Evolutionary conservation across 2,113 vertebrate genomes (phyloP).

Genomic region (Brachyistius frenatus): DNA sequence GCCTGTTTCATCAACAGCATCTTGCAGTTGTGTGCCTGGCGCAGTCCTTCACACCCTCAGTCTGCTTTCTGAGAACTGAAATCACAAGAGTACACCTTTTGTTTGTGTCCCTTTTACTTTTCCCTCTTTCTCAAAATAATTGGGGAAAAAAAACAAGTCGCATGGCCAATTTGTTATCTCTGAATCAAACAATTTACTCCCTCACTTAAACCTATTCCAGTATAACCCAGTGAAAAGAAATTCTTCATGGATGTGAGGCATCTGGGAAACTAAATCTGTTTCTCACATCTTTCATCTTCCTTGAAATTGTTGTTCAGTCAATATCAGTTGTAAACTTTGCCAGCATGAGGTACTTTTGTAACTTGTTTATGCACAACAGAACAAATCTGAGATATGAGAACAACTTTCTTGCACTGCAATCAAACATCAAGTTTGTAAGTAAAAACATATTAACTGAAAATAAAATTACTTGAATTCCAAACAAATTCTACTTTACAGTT

Average conservation of each 20-base stretch:
- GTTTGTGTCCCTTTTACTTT: constrained; percentile 4
- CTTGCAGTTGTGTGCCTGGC: constrained; percentile 19
- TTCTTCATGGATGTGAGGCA: constrained; percentile 12
- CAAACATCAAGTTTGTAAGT: too few relatives aligned
- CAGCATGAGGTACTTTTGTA: not conserved
- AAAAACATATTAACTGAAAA: too few relatives aligned
- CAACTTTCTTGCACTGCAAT: too few relatives aligned
- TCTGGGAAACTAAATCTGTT: constrained; percentile 26
- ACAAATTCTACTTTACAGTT: too few relatives aligned
- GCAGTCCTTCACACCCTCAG: constrained; percentile 7
- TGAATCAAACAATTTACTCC: constrained; percentile 17
- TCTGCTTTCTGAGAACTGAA: constrained; percentile 3
- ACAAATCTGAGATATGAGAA: constrained; percentile 34
- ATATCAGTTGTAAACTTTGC: constrained; percentile 12
- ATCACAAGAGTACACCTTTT: constrained; percentile 11
- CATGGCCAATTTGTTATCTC: not conserved
- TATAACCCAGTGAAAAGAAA: constrained; percentile 5
- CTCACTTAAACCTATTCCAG: not conserved
- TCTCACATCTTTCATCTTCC: constrained; percentile 20
- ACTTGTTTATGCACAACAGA: not conserved
- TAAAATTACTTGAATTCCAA: too few relatives aligned
- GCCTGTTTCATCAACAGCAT: constrained; percentile 40
- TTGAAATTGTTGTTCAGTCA: constrained; percentile 19
- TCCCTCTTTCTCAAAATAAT: not conserved
- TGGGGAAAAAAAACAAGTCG: not conserved